A percentile compares a stretch with the other conserved stretches of the same genome.
phyloP scores from a whole-genome alignment of 1,140 invertebrate species.

The Zeugodacus cucurbitae region DNA sequence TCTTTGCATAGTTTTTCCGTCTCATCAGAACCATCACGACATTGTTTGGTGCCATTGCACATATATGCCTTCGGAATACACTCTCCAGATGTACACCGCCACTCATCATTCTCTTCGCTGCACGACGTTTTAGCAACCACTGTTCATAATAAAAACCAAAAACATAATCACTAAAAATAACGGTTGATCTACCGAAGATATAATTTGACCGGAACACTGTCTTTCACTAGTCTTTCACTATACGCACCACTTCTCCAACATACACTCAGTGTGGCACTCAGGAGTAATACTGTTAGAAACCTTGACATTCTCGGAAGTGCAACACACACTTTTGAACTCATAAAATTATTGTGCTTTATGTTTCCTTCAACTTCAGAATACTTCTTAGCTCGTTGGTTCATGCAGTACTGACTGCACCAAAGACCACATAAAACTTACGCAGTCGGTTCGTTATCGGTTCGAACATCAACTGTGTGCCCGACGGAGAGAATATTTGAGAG shows the following conservation, averaged over 20 bases:
- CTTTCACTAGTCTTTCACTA: background rate
- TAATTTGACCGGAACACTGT: no score
- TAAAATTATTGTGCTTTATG: background rate
- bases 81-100: conserved; percentile 49
- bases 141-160: background rate
- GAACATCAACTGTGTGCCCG: no score
- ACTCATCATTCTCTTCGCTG: background rate
- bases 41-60: conserved; percentile 67
- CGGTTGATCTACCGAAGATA: no score
- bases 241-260: background rate
- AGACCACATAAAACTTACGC: no score
- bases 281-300: background rate
- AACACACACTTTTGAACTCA: no score
- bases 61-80: conserved; percentile 42
- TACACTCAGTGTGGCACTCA: background rate
- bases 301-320: background rate
- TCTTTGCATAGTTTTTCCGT: conserved; percentile 59
- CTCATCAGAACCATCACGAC: conserved; percentile 72
- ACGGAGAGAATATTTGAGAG: no score
- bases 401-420: background rate
- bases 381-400: background rate
- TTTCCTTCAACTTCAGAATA: background rate
- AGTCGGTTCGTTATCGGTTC: no score
- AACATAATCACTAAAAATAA: background rate
- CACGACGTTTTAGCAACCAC: background rate